Evolutionary conservation across 2,797 vertebrate genomes (phyloP), one percentile per base, ranked within the genome.

Genomic region (Perdix hodgsoniae): DNA sequence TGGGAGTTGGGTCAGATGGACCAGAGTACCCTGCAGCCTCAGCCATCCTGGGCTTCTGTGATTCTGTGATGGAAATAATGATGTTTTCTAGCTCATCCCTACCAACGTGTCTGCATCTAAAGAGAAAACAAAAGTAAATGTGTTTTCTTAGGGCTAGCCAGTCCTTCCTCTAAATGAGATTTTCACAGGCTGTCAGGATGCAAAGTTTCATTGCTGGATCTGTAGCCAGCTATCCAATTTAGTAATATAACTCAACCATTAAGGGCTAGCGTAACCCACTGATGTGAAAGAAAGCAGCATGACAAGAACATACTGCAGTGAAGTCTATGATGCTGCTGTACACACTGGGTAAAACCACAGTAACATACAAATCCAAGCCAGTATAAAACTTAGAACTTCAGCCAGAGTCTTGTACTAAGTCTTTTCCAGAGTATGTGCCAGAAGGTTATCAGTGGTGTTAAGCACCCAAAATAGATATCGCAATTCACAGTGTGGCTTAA

Each of bases 361-460:
- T 60, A 78, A 70, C 26, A 63, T 60, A 14, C 47, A 45, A 47
- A 77, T 76, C 59, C 42, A 86, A 80, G 57, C 21, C 31, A 14
- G 65, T 9, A 33, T 50, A 90, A 88, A 90, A 83, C 66, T 18
- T 83, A 83, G 49, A 95, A 81, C 72, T 61, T 54, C 60, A 91
- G 64, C 15, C 85, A 89, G 83, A 60, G 27, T 29, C 29, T 80
- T 2, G 1, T 27, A 40, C 13, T 86, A 35, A 54, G 6, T 88
- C 86, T 90, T 88, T 96, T 89, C 52, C 75, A 80, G 59, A 45
- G n/a, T 24, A 9, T 5, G 14, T 91, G 82, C 71, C 79, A 89
- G 69, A 5, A 2, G n/a, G 16, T 75, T 75, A 47, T 69, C 35
- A 69, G 33, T 60, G 83, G 66, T 52, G 37, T n/a, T 83, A 56